These are phyloP conservation scores for Anorthoa munda DNA, from an alignment of 2,888 invertebrate genomes.

Conservation along the genomic window DNA sequence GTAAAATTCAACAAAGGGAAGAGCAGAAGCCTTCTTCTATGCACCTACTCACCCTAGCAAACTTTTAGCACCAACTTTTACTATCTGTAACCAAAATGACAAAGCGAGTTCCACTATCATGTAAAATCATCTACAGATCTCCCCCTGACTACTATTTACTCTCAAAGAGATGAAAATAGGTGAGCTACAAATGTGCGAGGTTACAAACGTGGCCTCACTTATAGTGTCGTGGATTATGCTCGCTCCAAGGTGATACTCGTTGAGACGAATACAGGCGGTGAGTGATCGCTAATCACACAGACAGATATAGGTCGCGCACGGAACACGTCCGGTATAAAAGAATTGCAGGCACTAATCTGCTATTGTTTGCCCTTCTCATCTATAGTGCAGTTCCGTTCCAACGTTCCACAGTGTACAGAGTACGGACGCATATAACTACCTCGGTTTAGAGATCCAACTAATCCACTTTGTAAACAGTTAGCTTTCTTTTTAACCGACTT, in stretches of 20 bases:
- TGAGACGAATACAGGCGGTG: conserved; percentile 41
- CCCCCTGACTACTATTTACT: background rate
- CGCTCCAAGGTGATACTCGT: conserved; percentile 57
- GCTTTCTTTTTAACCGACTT: too few species aligned
- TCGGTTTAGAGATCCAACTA: conserved; percentile 13
- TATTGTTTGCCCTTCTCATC: conserved; percentile 29
- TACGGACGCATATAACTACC: conserved; percentile 1
- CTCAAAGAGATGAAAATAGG: background rate
- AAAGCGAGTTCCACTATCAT: background rate
- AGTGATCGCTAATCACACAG: conserved; percentile 47
- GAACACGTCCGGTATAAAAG: conserved; percentile 25
- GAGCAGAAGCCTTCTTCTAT: background rate
- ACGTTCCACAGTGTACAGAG: conserved; percentile 3
- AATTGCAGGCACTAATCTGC: conserved; percentile 22
- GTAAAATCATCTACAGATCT: too few species aligned
- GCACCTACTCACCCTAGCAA: background rate
- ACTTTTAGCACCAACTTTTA: background rate
- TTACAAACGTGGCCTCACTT: conserved; percentile 25
- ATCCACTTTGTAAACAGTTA: conserved; percentile 18
- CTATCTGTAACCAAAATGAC: too few species aligned
- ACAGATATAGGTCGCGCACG: conserved; percentile 37
- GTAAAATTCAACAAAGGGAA: background rate
- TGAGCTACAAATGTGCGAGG: background rate
- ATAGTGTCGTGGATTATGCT: conserved; percentile 24
- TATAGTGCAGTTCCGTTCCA: conserved; percentile 18